These are phyloP conservation scores for Leptodirus hochenwartii DNA, from an alignment of 2,888 invertebrate genomes.

Conservation along the genomic window DNA sequence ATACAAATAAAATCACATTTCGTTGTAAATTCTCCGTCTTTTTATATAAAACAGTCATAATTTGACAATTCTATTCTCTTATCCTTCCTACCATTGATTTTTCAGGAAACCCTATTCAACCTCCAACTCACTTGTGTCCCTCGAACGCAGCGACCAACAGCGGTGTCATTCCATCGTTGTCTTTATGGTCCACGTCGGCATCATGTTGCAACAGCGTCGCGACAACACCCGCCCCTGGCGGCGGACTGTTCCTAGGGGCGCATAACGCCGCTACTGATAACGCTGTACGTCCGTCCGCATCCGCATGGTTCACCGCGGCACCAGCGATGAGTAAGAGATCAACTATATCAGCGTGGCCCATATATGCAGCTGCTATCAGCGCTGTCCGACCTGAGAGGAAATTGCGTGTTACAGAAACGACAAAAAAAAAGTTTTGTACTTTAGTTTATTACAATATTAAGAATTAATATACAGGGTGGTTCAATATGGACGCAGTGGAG, in stretches of 20 bases:
- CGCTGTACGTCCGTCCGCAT: constrained; percentile 76
- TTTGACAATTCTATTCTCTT: too few relatives aligned
- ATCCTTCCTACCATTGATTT: too few relatives aligned
- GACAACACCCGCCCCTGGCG: constrained; percentile 52
- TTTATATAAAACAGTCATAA: too few relatives aligned
- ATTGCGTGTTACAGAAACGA: too few relatives aligned
- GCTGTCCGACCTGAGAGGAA: constrained; percentile 63
- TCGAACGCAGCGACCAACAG: constrained; percentile 79
- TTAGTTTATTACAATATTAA: too few relatives aligned
- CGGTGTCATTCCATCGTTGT: constrained; percentile 77
- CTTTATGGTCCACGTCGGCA: constrained; percentile 64
- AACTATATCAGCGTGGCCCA: constrained; percentile 89
- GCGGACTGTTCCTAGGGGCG: constrained; percentile 45
- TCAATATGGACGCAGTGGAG: too few relatives aligned
- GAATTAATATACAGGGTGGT: too few relatives aligned
- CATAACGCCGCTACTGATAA: constrained; percentile 76
- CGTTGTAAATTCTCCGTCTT: too few relatives aligned
- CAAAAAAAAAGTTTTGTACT: too few relatives aligned
- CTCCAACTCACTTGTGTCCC: constrained; percentile 55
- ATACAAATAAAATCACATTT: too few relatives aligned
- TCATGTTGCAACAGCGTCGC: constrained; percentile 61
- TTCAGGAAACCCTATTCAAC: too few relatives aligned
- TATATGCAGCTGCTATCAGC: constrained; percentile 86
- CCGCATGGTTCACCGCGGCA: constrained; percentile 70
- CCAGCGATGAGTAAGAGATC: constrained; percentile 64